Base-by-base conservation (phyloP, 1,140 invertebrate genomes). In the Macrostomum lignano region DNA sequence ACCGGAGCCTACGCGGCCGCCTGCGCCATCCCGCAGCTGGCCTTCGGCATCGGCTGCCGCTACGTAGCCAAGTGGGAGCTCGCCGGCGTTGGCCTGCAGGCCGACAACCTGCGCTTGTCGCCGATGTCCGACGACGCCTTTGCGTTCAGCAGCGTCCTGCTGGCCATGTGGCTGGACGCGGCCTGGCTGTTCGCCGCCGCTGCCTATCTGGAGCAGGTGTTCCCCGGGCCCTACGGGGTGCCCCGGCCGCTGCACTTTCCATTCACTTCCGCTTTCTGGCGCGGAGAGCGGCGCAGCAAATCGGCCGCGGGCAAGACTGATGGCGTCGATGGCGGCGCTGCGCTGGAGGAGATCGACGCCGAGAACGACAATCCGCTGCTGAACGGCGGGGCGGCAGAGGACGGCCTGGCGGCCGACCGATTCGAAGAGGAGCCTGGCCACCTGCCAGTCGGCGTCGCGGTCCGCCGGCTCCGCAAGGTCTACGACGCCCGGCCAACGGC, bases 181-280 rank as follows among this genome's bases (percentile, higher is more conserved):
- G 3, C 63, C 10, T 39, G 64, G 13, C 61, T 62, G 43, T 40
- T 46, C 3, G 7, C 46, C 3, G 35, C 68, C 2, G 60, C 66
- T 4, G 65, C 60, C 60, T 70, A 70, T 43, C 62, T 69, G 24
- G 67, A 69, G 46, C 58, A 60, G 21, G 61, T 69, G n/a, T 65
- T 60, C 40, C 68, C 68, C 40, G 68, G 68, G 60, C 45, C 42
- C 28, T 51, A 60, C 49, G 65, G 65, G 21, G 50, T 66, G 6
- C 54, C 65, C 0, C 44, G 50, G 24, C 52, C 51, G 17, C 64
- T 52, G 49, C 60, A 61, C 42, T 64, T 62, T 42, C 47, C 46
- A 9, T 41, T 61, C 14, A 48, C 48, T 33, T 44, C 40, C 31
- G 54, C 54, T 1, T 70, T 67, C 43, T 70, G 68, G 67, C 50